A percentile compares a stretch with the other conserved stretches of the same genome.
These are phyloP conservation scores for Aphidius colemani DNA, from an alignment of 2,888 invertebrate genomes.

Conservation along the genomic window DNA sequence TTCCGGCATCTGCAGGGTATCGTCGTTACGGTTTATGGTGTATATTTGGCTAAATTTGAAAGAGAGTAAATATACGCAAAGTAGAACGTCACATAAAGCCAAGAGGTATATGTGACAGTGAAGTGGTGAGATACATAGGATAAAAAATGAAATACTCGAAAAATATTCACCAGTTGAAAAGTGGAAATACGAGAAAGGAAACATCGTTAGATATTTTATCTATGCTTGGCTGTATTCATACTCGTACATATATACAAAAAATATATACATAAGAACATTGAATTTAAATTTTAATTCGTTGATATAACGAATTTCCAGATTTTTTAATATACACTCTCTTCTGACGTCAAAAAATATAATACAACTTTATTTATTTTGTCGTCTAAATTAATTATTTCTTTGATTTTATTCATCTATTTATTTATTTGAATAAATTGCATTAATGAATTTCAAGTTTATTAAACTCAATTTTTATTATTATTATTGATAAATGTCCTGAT, in stretches of 20 bases:
- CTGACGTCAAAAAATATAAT: not conserved
- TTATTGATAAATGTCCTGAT: no score
- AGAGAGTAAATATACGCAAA: slow-evolving; percentile 2
- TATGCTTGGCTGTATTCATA: slow-evolving; percentile 2
- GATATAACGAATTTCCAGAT: slow-evolving; percentile 1
- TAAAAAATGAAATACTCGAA: slow-evolving; percentile 9
- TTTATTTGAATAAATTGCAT: no score
- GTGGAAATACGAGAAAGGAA: not conserved
- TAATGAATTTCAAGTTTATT: no score
- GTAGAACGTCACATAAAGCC: slow-evolving; percentile 1
- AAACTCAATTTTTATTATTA: no score
- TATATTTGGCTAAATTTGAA: not conserved
- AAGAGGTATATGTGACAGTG: not conserved
- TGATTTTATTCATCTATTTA: not conserved
- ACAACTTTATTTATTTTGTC: not conserved
- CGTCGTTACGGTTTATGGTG: slow-evolving; percentile 10
- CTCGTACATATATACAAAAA: not conserved
- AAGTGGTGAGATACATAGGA: not conserved
- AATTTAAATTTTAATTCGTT: slow-evolving; percentile 10
- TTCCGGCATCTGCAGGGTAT: slow-evolving; percentile 16
- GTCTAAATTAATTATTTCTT: not conserved
- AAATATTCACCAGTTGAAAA: not conserved
- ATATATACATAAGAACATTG: not conserved
- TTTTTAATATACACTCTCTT: not conserved
- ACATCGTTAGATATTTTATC: slow-evolving; percentile 11